Percentiles rank a stretch among this genome's conserved stretches.
These are phyloP conservation scores for Pygoscelis antarcticus DNA, from an alignment of 2,113 vertebrate species.

Conservation along the genomic window DNA sequence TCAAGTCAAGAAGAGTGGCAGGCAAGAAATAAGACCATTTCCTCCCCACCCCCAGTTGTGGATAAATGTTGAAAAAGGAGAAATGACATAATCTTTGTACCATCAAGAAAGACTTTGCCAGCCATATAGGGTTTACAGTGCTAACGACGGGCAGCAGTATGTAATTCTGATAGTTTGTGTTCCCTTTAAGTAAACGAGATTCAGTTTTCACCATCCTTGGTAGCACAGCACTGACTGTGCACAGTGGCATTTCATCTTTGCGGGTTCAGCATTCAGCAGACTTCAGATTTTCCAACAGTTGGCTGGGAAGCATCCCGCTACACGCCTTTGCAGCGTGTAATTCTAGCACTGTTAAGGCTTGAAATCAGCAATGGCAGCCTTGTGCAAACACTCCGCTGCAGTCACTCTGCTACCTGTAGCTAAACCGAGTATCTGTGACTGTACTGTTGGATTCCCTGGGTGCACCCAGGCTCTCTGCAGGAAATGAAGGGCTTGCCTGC, in stretches of 20 bases:
- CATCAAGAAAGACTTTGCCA: not conserved
- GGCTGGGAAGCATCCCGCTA: not conserved
- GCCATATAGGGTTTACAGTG: not conserved
- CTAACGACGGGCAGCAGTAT: not conserved
- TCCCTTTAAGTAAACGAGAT: not conserved
- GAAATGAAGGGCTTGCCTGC: not conserved
- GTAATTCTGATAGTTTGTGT: not conserved
- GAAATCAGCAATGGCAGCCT: not conserved
- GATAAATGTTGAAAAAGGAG: not conserved
- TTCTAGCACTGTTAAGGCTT: not conserved
- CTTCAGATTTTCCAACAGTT: slow-evolving; percentile 27
- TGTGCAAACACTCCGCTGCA: not conserved
- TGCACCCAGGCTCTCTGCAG: not conserved
- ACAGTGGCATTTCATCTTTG: not conserved
- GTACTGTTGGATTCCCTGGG: not conserved
- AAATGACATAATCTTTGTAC: not conserved
- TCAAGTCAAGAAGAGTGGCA: not conserved
- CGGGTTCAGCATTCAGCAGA: not conserved
- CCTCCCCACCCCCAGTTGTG: not conserved
- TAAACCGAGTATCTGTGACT: not conserved
- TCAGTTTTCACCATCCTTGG: not conserved
- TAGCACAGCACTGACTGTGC: not conserved
- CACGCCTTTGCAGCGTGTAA: not conserved
- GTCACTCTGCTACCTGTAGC: not conserved
- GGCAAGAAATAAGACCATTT: not conserved